Conservation (phyloP, 2,113 vertebrate genomes). For the Chaetura pelagica region DNA sequence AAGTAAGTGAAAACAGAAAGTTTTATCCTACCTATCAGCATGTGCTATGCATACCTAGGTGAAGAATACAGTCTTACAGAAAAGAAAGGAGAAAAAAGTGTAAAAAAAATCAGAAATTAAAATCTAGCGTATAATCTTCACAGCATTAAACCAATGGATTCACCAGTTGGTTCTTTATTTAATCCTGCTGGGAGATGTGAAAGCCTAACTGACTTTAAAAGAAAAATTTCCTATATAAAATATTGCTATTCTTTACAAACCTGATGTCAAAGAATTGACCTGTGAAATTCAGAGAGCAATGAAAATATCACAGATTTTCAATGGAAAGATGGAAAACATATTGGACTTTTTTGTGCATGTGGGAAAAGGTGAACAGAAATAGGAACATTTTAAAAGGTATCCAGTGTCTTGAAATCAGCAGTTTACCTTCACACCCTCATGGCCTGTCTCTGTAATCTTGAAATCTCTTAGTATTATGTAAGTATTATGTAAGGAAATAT, state of each 20-base stretch:
- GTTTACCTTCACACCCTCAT: background rate
- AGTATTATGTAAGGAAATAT: background rate
- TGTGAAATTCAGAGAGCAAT: background rate
- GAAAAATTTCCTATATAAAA: background rate
- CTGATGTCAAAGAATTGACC: background rate
- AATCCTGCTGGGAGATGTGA: background rate
- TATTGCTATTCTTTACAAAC: background rate
- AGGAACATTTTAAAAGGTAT: background rate
- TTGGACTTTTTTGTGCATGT: background rate
- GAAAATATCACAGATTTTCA: background rate
- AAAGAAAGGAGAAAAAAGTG: background rate
- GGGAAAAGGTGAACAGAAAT: background rate
- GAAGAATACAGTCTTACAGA: background rate
- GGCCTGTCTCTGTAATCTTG: background rate
- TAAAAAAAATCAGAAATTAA: background rate
- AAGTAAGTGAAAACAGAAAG: background rate
- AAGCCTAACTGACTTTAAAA: background rate
- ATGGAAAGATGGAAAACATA: background rate
- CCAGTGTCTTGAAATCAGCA: background rate
- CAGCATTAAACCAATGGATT: background rate
- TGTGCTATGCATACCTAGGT: background rate
- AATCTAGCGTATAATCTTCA: background rate
- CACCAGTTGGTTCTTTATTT: background rate
- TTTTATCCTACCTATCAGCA: background rate
- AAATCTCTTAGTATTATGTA: background rate